These are phyloP conservation scores for Rallus crepitans DNA, from an alignment of 2,797 vertebrate genomes.

Conservation along the genomic window DNA sequence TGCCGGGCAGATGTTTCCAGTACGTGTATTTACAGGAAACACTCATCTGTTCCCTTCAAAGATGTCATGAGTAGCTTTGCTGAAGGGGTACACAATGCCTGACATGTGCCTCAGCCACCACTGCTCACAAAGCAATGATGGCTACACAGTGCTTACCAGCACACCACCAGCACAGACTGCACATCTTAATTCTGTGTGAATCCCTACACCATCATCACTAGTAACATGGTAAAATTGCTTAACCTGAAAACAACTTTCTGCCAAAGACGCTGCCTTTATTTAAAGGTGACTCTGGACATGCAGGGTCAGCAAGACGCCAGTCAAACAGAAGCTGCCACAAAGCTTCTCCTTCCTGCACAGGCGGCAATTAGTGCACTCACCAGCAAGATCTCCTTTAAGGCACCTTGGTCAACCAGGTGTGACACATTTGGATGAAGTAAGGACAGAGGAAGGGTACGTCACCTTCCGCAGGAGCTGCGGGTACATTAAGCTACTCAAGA, in stretches of 20 bases:
- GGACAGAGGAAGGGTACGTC: not conserved
- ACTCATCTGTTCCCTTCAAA: not conserved
- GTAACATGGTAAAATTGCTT: not conserved
- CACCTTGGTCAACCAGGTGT: not conserved
- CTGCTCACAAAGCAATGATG: fast-evolving
- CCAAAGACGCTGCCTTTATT: not conserved
- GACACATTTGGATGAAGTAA: not conserved
- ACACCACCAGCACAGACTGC: not conserved
- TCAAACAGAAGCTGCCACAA: not conserved
- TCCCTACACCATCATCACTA: not conserved
- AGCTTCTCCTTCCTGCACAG: not conserved
- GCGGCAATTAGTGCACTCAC: not conserved
- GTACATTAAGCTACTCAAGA: not conserved
- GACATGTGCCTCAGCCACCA: not conserved
- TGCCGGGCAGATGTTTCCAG: slow-evolving; percentile 56
- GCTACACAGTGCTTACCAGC: fast-evolving
- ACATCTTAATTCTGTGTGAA: not conserved
- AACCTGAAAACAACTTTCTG: not conserved
- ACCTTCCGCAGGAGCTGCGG: not conserved
- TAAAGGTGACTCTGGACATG: not conserved
- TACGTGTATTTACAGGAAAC: slow-evolving; percentile 30
- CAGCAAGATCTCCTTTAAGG: not conserved
- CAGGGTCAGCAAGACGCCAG: not conserved
- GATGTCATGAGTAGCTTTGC: not conserved
- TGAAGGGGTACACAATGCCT: not conserved